Conservation (phyloP, 2,797 vertebrate genomes). For the Picus viridis region DNA sequence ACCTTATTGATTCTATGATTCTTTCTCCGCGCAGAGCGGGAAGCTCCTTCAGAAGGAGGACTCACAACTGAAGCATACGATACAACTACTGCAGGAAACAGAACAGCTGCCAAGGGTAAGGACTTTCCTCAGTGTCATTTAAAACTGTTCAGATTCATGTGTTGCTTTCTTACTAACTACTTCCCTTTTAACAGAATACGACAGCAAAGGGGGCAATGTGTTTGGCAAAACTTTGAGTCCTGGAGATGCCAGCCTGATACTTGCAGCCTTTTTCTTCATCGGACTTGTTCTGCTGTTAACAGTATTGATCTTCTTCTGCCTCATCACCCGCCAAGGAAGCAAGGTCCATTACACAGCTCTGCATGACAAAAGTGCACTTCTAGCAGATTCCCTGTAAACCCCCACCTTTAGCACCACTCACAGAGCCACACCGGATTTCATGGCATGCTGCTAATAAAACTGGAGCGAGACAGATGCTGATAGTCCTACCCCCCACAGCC, state of each 20-base stretch:
- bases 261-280: slow-evolving; percentile 60
- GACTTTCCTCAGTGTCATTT: not conserved
- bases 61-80: not conserved
- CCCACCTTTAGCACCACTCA: not conserved
- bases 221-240: slow-evolving; percentile 69
- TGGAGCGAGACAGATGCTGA: not conserved
- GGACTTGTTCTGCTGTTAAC: slow-evolving; percentile 71
- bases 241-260: slow-evolving; percentile 64
- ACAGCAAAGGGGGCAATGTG: slow-evolving; percentile 49
- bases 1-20: not conserved
- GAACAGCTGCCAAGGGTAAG: slow-evolving; percentile 21
- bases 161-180: not conserved
- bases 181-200: slow-evolving; percentile 61
- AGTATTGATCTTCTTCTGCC: slow-evolving; percentile 37
- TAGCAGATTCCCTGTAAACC: slow-evolving; percentile 67
- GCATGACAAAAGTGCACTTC: slow-evolving; percentile 65
- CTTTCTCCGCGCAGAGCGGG: slow-evolving; percentile 27
- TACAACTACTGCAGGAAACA: not conserved
- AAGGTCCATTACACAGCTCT: slow-evolving; percentile 66
- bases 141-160: not conserved
- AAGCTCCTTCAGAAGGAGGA: slow-evolving; percentile 31
- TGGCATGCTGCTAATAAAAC: not conserved
- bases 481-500: not conserved
- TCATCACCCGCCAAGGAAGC: slow-evolving; percentile 49
- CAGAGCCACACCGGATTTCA: not conserved